These are phyloP conservation scores for Patiria miniata DNA, from an alignment of 35 echinoderm and acorn worm species.

Conservation along the genomic window DNA sequence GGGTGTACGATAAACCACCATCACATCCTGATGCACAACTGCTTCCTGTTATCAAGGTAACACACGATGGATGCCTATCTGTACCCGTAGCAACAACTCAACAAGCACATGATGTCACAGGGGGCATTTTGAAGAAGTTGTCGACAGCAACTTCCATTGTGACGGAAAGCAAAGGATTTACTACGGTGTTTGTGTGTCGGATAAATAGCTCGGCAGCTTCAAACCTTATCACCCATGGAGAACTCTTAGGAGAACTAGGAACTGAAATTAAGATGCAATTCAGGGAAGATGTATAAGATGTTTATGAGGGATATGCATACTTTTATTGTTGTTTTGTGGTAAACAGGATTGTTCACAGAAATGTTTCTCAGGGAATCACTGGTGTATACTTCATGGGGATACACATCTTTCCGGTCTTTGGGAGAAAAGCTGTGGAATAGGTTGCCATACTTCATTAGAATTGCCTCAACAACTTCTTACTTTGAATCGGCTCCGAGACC, in stretches of 20 bases:
- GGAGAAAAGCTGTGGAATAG: too few species aligned
- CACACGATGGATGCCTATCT: slow-evolving; percentile 36
- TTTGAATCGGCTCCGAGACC: too few species aligned
- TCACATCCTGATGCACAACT: slow-evolving; percentile 34
- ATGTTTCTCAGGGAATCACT: too few species aligned
- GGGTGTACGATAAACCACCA: slow-evolving; percentile 71
- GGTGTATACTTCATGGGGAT: too few species aligned
- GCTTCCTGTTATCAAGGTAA: slow-evolving; percentile 45
- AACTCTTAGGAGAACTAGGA: slow-evolving; percentile 35
- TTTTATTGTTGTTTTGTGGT: too few species aligned
- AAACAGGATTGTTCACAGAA: too few species aligned
- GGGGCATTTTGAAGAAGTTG: slow-evolving; percentile 74
- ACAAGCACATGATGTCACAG: slow-evolving; percentile 79
- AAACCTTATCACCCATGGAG: slow-evolving; percentile 46
- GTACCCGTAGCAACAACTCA: slow-evolving; percentile 48
- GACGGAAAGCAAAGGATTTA: slow-evolving; percentile 40
- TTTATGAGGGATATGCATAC: too few species aligned
- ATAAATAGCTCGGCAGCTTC: slow-evolving; percentile 42
- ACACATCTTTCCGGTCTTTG: too few species aligned
- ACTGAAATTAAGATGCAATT: slow-evolving; percentile 3
- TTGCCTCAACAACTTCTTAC: too few species aligned
- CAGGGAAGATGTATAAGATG: not conserved
- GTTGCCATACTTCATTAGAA: too few species aligned
- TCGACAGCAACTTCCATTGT: slow-evolving; percentile 60
- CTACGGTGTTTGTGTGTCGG: slow-evolving; percentile 59